These are phyloP conservation scores for Microcebus tavaratra DNA, from an alignment of 2,113 vertebrate species.

Conservation along the genomic window DNA sequence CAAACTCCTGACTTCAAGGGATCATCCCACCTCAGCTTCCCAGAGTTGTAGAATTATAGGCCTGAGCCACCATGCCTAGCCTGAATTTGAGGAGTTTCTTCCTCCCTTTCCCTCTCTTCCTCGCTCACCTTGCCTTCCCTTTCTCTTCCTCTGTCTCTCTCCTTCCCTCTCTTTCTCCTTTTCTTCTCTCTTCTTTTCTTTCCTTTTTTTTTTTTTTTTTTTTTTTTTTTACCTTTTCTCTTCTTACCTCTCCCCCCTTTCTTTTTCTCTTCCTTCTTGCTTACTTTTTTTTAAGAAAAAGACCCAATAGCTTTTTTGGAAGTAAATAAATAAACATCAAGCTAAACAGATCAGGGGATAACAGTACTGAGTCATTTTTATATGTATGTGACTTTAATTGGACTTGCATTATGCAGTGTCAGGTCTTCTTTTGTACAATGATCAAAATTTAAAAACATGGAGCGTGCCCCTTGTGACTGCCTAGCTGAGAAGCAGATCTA, in stretches of 20 bases:
- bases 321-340: neutral
- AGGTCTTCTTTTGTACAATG: neutral
- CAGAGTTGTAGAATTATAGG: too few species aligned
- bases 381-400: neutral
- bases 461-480: neutral
- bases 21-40: too few species aligned
- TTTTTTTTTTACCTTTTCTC: neutral
- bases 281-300: neutral
- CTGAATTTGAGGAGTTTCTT: neutral
- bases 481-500: neutral
- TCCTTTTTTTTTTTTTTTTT: neutral
- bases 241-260: neutral
- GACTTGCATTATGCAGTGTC: accelerated
- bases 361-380: neutral
- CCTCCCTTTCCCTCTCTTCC: neutral
- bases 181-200: neutral
- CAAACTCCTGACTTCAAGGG: too few species aligned
- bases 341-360: neutral
- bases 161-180: neutral
- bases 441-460: neutral
- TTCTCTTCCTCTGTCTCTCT: neutral
- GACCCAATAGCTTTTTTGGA: neutral
- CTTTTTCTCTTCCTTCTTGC: accelerated
- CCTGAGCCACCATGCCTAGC: too few species aligned
- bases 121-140: too few species aligned